A percentile compares a stretch with the other conserved stretches of the same genome.
Evolutionary conservation across 2,888 invertebrate genomes (phyloP).

Genomic region (Sinelater perroti): DNA sequence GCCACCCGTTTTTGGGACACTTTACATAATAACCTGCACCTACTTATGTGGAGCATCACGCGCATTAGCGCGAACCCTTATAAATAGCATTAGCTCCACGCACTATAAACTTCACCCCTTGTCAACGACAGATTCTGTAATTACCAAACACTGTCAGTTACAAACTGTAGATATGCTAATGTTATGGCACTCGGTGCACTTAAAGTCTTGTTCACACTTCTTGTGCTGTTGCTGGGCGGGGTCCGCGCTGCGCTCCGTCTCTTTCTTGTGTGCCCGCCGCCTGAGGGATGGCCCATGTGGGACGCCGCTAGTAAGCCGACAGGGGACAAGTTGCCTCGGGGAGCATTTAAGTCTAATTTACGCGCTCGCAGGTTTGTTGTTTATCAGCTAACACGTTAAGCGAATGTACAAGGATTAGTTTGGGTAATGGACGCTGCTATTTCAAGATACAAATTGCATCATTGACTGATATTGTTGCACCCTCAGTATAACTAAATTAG

Average conservation of each 20-base stretch:
- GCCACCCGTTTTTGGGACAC: conserved; percentile 5
- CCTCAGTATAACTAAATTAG: too few species aligned
- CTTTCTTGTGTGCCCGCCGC: conserved; percentile 20
- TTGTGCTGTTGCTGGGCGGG: conserved; percentile 26
- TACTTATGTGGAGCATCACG: conserved; percentile 10
- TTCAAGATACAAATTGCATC: too few species aligned
- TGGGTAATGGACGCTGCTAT: too few species aligned
- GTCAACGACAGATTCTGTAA: conserved; percentile 37
- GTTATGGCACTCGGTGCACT: conserved; percentile 36
- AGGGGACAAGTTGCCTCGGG: too few species aligned
- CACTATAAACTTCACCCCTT: conserved; percentile 34
- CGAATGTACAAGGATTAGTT: too few species aligned
- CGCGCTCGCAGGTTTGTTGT: too few species aligned
- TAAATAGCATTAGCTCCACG: conserved; percentile 30
- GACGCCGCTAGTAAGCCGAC: not conserved
- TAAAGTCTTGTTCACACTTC: conserved; percentile 33
- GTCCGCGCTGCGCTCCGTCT: conserved; percentile 13
- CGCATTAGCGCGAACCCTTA: conserved; percentile 26
- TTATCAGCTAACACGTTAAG: too few species aligned
- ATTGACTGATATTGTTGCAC: too few species aligned
- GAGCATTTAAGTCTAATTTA: too few species aligned
- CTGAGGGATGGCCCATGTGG: not conserved
- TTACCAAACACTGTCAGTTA: conserved; percentile 38
- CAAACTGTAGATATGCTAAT: conserved; percentile 38
- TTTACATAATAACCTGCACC: conserved; percentile 1